phyloP scores from a whole-genome alignment of 2,113 vertebrate genomes.

The Corydoras maculifer region DNA sequence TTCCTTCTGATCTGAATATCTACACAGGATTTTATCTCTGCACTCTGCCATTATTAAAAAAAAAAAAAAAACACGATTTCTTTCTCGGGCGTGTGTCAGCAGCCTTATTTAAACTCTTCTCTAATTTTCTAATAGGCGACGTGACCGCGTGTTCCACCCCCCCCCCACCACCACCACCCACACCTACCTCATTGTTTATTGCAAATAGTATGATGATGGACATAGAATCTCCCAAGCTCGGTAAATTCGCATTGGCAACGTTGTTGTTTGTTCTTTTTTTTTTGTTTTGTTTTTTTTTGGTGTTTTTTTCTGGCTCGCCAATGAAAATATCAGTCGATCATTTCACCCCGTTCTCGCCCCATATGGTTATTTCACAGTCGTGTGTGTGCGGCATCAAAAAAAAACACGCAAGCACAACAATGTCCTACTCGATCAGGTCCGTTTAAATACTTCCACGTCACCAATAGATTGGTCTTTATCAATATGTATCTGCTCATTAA shows the following conservation, averaged over 20 bases:
- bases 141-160: too few species aligned
- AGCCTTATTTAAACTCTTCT: constrained; percentile 37
- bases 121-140: constrained; percentile 33
- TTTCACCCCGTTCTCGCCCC: too few species aligned
- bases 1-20: background rate
- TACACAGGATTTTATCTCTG: background rate
- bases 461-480: background rate
- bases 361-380: too few species aligned
- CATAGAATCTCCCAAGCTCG: background rate
- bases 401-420: constrained; percentile 82
- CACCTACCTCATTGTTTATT: too few species aligned
- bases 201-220: too few species aligned
- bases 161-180: too few species aligned
- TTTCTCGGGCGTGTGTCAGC: too few species aligned
- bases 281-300: constrained; percentile 16
- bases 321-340: background rate
- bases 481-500: background rate
- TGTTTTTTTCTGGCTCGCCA: constrained; percentile 27
- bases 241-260: background rate
- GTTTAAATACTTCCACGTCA: background rate
- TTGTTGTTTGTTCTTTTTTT: background rate
- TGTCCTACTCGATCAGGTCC: background rate
- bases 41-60: too few species aligned
- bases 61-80: too few species aligned
- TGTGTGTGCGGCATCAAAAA: constrained; percentile 45